Evolutionary conservation across 2,888 invertebrate genomes (phyloP).

Genomic region (Bugulina stolonifera): DNA sequence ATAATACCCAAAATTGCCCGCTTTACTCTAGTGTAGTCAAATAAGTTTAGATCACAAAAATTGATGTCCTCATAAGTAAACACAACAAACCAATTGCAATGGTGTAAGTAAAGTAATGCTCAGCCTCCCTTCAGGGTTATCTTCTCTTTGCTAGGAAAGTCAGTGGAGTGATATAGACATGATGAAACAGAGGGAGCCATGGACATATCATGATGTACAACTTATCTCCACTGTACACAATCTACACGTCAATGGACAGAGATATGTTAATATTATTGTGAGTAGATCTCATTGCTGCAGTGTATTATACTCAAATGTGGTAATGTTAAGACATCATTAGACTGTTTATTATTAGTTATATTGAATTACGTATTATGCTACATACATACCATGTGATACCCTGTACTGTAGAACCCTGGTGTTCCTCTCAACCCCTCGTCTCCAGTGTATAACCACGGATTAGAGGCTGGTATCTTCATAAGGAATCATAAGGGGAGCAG

Average conservation of each 20-base stretch:
- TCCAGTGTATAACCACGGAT: not conserved
- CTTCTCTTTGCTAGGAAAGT: constrained; percentile 10
- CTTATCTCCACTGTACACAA: not conserved
- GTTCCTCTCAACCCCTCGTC: not conserved
- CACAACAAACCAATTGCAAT: too few relatives aligned
- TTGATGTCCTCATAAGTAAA: too few relatives aligned
- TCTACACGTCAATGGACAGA: constrained; percentile 20
- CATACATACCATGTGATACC: too few relatives aligned
- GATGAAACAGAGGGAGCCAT: not conserved
- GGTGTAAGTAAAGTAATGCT: too few relatives aligned
- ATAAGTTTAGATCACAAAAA: too few relatives aligned
- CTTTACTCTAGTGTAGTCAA: too few relatives aligned
- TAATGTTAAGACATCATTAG: too few relatives aligned
- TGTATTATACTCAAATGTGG: too few relatives aligned
- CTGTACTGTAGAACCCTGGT: constrained; percentile 1
- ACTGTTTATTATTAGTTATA: too few relatives aligned
- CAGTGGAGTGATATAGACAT: constrained; percentile 23
- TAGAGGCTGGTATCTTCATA: not conserved
- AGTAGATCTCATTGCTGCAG: not conserved
- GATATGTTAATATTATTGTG: constrained; percentile 12
- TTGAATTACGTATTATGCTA: too few relatives aligned
- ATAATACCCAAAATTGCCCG: too few relatives aligned
- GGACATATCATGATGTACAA: not conserved
- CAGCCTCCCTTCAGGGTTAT: too few relatives aligned
- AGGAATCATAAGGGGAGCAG: not conserved